phyloP scores from a whole-genome alignment of 1,140 invertebrate species.

The Aethina tumida region DNA sequence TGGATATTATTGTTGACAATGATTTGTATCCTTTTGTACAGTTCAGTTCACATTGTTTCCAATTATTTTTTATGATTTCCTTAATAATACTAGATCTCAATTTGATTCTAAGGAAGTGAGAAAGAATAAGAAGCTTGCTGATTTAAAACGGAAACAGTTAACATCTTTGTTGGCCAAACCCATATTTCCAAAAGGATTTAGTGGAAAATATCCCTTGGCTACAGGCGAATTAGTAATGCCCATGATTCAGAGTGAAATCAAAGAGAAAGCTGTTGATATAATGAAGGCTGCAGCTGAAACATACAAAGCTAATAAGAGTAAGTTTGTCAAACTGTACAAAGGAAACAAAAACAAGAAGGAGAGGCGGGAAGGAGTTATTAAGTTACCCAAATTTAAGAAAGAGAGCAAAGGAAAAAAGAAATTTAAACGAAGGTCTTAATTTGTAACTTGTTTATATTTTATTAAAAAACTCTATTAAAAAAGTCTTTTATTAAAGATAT shows the following conservation, averaged over 20 bases:
- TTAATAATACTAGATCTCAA: slow-evolving; percentile 11
- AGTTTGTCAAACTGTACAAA: no score
- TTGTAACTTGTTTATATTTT: no score
- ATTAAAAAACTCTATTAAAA: no score
- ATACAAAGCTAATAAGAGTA: no score
- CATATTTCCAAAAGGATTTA: slow-evolving; percentile 57
- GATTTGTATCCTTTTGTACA: slow-evolving; percentile 52
- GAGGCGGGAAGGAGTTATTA: no score
- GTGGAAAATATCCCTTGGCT: slow-evolving; percentile 51
- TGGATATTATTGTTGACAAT: slow-evolving; percentile 81
- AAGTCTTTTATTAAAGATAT: no score
- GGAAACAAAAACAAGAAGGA: no score
- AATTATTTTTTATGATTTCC: slow-evolving; percentile 12
- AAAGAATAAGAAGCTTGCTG: slow-evolving; percentile 33
- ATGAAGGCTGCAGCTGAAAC: slow-evolving; percentile 49
- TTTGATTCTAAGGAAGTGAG: slow-evolving; percentile 35
- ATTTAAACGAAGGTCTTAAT: no score
- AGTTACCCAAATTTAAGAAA: no score
- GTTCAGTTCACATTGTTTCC: slow-evolving; percentile 7
- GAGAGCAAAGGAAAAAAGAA: no score
- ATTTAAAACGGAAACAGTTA: slow-evolving; percentile 48
- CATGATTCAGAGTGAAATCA: slow-evolving; percentile 11
- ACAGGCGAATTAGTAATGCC: slow-evolving; percentile 13
- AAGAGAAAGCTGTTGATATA: slow-evolving; percentile 43
- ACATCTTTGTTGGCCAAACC: slow-evolving; percentile 47